Evolutionary conservation across 2,888 invertebrate species (phyloP), one percentile per base, ranked within the genome.

Genomic region (Deilephila elpenor): DNA sequence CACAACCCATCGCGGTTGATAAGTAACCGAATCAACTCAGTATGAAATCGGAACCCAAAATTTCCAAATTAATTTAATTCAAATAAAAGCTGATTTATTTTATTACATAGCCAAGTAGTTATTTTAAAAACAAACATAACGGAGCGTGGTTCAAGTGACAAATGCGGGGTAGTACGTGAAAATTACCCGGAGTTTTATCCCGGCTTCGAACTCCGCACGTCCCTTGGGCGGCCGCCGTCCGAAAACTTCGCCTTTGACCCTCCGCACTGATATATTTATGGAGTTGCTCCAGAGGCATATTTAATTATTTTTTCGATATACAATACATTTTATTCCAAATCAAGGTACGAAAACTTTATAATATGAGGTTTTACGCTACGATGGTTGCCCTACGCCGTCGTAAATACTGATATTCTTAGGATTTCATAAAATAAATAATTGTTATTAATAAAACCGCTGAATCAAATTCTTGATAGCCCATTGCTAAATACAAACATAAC

Each of bases 131-230:
- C 62, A 72, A 64, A 64, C 72, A 44, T 59, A 37, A 67, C 61
- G 70, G 78, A 80, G 80, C 81, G 75, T 77, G 83, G 67, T 71
- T 67, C 74, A 61, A 83, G 86, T 89, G 91, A 91, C 89, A 93
- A 93, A 92, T 89, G 87, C 83, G 85, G 85, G 86, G 87, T 88
- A 90, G 89, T 90, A 93, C 89, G 94, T 94, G 95, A 87, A 91
- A 94, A 95, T 95, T 93, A 93, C 93, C 86, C 87, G 88, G 89
- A 94, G 91, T 93, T 94, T 94, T 95, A 94, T 92, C 93, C 91
- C 82, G 87, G 88, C 84, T 84, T 86, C 86, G 87, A 87, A 88
- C 88, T 88, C 88, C 84, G 83, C 83, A 81, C 75, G 85, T 89
- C 91, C 89, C 93, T 79, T 80, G 89, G 90, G 93, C 76, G 86